Base-by-base conservation (phyloP, 2,888 invertebrate species). In the Automeris io region DNA sequence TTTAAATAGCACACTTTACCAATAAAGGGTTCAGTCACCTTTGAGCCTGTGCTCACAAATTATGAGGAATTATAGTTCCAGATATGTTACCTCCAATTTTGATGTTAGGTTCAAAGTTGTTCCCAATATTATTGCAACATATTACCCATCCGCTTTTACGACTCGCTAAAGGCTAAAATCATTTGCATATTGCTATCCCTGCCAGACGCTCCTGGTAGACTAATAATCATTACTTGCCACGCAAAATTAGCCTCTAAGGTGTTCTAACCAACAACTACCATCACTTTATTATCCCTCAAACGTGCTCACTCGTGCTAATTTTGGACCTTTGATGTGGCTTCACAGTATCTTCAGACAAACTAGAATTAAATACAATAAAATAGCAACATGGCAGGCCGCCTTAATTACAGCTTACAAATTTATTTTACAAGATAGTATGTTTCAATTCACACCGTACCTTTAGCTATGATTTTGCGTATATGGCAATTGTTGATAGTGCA, bases 231-330 rank as follows among this genome's bases (percentile, higher is more conserved):
- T 82, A 83, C 67, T 62, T 62, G 74, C 72, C 72, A 74, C 63
- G 70, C 69, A 48, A 78, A 78, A 85, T 85, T 82, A 78, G 79
- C 77, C 85, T 81, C 85, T 82, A 75, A 82, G 82, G 85, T 82
- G 69, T 69, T 70, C 68, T 76, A 74, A 65, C 62, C 64, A 63
- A 66, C 77, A 70, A 70, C 74, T 70, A 75, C 71, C 61, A 61
- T 63, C 68, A 73, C 75, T 81, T 76, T 82, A 83, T 79, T 83
- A 80, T 79, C 71, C 77, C 72, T 69, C 72, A 74, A 72, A 75
- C 75, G 73, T 71, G 74, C 66, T 69, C 70, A 67, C 67, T 74
- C 75, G 81, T 83, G 81, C 71, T 80, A 83, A 85, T 85, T 76
- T 54, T 46, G 62, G 64, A 70, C 75, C 79, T 82, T 81, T 82